Conservation (phyloP, 1,140 invertebrate species). For the Samia ricini region DNA sequence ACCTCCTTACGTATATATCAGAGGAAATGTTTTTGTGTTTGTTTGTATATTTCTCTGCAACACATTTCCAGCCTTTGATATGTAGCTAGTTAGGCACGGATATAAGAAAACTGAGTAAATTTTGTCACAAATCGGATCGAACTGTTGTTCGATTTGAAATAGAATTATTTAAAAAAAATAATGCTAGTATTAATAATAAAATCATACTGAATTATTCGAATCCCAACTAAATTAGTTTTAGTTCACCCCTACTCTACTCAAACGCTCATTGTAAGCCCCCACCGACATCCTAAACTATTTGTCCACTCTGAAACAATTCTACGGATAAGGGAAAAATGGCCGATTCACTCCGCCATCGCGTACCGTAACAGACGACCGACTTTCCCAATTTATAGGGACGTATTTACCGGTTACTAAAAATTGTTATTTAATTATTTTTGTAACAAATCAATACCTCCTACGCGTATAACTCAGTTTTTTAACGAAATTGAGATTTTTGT, state of each 20-base stretch:
- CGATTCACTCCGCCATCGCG: constrained; percentile 44
- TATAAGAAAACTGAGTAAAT: no score
- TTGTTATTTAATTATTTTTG: not conserved
- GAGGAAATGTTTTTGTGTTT: no score
- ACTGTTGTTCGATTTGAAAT: no score
- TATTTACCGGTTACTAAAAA: constrained; percentile 30
- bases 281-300: constrained; percentile 51
- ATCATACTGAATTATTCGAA: not conserved
- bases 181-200: not conserved
- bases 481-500: no score
- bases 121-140: no score
- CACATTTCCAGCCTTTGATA: no score
- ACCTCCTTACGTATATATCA: no score
- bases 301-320: constrained; percentile 50
- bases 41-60: no score
- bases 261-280: constrained; percentile 43
- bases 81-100: no score
- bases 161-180: no score
- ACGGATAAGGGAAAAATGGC: constrained; percentile 45
- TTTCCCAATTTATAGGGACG: constrained; percentile 21
- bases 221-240: not conserved
- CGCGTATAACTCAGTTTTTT: not conserved
- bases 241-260: constrained; percentile 12
- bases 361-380: constrained; percentile 46
- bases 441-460: not conserved